Evolutionary conservation across 2,888 invertebrate species (phyloP).

Genomic region (Spodoptera exigua): DNA sequence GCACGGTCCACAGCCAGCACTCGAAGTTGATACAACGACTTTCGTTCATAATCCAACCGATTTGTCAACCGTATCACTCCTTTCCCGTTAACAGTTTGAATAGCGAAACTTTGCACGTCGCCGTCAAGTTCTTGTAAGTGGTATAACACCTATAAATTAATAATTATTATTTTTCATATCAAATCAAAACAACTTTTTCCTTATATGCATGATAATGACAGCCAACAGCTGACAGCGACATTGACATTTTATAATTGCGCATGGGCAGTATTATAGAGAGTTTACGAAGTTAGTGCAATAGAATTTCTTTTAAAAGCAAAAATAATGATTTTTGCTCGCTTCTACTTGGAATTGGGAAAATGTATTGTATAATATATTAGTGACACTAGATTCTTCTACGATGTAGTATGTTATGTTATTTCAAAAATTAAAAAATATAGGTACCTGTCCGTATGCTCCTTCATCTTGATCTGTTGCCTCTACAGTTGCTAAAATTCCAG

Average conservation of each 20-base stretch:
- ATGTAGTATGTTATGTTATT: background rate
- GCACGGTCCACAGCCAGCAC: constrained; percentile 95
- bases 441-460: constrained; percentile 96
- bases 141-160: constrained; percentile 92
- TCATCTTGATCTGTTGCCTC: constrained; percentile 97
- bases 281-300: too few relatives aligned
- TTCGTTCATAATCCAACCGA: constrained; percentile 95
- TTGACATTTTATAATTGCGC: too few relatives aligned
- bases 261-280: too few relatives aligned
- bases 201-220: background rate
- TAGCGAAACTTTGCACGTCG: constrained; percentile 93
- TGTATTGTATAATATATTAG: too few relatives aligned
- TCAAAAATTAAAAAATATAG: background rate
- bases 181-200: constrained; percentile 2
- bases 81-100: constrained; percentile 95
- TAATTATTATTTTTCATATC: background rate
- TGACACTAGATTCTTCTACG: too few relatives aligned
- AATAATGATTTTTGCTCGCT: too few relatives aligned
- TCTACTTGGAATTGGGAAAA: too few relatives aligned
- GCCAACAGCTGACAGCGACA: too few relatives aligned
- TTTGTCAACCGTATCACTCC: constrained; percentile 94
- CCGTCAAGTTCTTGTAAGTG: constrained; percentile 95
- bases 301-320: too few relatives aligned
- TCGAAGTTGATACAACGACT: constrained; percentile 95
- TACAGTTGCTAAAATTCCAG: constrained; percentile 93